phyloP scores from a whole-genome alignment of 2,888 invertebrate species.

The Aporophyla nigra region DNA sequence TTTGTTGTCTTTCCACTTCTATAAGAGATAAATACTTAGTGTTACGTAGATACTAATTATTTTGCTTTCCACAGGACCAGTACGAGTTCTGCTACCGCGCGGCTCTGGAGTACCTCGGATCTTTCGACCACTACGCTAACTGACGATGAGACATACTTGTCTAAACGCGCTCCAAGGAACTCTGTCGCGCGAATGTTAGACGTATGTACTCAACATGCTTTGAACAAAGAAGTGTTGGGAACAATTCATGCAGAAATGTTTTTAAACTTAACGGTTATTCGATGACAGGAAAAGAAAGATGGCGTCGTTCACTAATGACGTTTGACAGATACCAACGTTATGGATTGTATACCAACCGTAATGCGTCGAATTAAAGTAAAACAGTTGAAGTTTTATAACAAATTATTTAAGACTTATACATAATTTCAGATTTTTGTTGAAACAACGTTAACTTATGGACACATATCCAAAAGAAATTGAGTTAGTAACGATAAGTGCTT shows the following conservation, averaged over 20 bases:
- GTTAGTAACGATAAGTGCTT: conserved; percentile 8
- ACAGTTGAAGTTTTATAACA: not conserved
- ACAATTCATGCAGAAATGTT: conserved; percentile 27
- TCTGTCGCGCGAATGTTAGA: conserved; percentile 66
- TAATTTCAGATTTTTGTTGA: not conserved
- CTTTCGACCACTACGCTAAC: conserved; percentile 98
- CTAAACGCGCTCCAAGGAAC: conserved; percentile 73
- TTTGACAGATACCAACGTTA: conserved; percentile 12
- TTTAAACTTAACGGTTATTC: conserved; percentile 42
- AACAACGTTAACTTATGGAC: not conserved
- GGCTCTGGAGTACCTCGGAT: conserved; percentile 99
- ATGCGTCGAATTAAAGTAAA: conserved; percentile 2
- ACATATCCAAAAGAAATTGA: not conserved
- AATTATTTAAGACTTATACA: not conserved
- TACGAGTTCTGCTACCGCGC: conserved; percentile 99
- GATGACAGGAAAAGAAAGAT: conserved; percentile 42
- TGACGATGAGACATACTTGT: conserved; percentile 92
- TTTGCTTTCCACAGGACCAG: conserved; percentile 94
- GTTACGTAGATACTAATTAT: conserved; percentile 9
- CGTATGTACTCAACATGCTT: conserved; percentile 77
- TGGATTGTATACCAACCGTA: not conserved
- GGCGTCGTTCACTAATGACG: conserved; percentile 22
- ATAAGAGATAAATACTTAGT: not conserved
- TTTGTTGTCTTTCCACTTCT: no score
- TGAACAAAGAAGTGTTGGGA: conserved; percentile 60